Conservation (phyloP, 2,797 vertebrate genomes). For the Capromys pilorides region DNA sequence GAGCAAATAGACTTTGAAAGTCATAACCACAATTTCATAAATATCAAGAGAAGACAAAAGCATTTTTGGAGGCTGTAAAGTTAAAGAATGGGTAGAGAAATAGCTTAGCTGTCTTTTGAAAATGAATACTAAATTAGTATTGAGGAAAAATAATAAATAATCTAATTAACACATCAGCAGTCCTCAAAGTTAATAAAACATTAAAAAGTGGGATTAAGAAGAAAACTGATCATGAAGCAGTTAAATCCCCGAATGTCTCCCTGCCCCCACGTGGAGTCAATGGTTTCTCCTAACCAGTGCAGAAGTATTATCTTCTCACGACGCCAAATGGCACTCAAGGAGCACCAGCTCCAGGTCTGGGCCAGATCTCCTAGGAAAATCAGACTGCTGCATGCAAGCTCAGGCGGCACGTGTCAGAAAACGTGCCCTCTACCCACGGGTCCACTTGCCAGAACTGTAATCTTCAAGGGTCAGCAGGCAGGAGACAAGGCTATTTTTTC, state of each 20-base stretch:
- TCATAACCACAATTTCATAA: background rate
- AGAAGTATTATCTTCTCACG: background rate
- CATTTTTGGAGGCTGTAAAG: background rate
- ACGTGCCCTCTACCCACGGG: background rate
- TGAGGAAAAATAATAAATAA: background rate
- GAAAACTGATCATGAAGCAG: background rate
- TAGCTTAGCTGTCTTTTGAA: background rate
- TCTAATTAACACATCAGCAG: background rate
- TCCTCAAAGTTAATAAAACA: background rate
- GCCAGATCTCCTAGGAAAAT: background rate
- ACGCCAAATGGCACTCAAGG: background rate
- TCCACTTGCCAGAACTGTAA: background rate
- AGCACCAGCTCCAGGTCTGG: background rate
- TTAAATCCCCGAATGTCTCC: background rate
- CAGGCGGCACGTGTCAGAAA: background rate
- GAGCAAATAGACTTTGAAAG: conserved; percentile 5
- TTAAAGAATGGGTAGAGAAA: background rate
- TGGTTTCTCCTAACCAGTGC: background rate
- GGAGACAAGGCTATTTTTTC: background rate
- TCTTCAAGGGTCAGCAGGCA: background rate
- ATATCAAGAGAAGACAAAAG: conserved; percentile 37
- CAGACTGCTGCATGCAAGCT: background rate
- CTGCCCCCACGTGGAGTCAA: background rate
- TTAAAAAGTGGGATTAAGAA: background rate
- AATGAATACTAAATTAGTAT: background rate